Percentiles rank a stretch among this genome's conserved stretches.
Evolutionary conservation across 2,113 vertebrate species (phyloP).

Genomic region (Gallinago media): DNA sequence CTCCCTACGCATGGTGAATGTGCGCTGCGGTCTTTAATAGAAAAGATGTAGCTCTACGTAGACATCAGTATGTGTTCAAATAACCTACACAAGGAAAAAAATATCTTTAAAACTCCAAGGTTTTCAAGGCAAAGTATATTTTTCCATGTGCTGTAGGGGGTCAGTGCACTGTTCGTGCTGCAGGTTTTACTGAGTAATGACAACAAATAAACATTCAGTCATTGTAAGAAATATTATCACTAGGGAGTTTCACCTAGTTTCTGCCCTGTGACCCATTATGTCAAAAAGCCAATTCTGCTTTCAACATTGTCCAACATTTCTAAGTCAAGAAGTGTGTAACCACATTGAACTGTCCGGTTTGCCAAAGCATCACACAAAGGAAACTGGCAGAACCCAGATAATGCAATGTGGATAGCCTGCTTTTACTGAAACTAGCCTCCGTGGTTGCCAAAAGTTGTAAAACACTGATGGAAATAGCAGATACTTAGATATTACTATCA

Average conservation of each 20-base stretch:
- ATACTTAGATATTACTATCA: background rate
- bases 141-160: background rate
- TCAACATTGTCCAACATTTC: background rate
- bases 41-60: background rate
- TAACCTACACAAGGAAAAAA: background rate
- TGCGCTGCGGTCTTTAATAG: background rate
- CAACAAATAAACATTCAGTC: background rate
- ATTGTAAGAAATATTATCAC: background rate
- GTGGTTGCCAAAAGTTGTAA: background rate
- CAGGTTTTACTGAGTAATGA: background rate
- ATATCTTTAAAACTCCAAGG: background rate
- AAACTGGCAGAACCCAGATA: background rate
- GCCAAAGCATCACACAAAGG: background rate
- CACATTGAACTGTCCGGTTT: background rate
- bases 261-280: background rate
- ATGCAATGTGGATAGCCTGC: background rate
- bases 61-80: background rate
- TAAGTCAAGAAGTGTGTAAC: background rate
- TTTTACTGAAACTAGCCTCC: background rate
- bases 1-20: background rate
- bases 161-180: too few relatives aligned
- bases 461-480: background rate
- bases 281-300: background rate
- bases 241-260: background rate
- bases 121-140: background rate